A percentile compares a stretch with the other conserved stretches of the same genome.
These are phyloP conservation scores for Entomyzon cyanotis DNA, from an alignment of 2,113 vertebrate species.

Conservation along the genomic window DNA sequence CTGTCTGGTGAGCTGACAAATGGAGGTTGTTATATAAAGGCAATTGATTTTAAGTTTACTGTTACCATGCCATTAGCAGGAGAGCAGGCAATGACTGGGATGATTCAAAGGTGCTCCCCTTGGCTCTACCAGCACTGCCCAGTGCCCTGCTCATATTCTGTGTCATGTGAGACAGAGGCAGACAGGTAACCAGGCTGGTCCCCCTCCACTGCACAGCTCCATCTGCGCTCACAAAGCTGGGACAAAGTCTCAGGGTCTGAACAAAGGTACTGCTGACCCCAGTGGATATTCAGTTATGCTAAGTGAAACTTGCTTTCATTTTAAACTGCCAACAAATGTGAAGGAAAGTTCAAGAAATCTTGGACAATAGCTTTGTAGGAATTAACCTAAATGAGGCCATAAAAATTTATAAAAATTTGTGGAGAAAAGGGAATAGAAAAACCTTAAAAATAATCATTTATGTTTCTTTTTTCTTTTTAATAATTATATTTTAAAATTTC, in stretches of 20 bases:
- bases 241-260: background rate
- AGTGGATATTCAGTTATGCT: background rate
- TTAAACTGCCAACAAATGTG: background rate
- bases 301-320: fast-evolving
- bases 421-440: background rate
- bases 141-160: fast-evolving
- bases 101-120: background rate
- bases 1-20: background rate
- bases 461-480: background rate
- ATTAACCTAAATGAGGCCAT: background rate
- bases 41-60: background rate
- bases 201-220: fast-evolving
- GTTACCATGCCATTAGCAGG: background rate
- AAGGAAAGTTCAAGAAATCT: background rate
- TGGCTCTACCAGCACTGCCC: background rate
- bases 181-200: fast-evolving
- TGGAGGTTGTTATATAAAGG: background rate
- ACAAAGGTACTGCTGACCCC: fast-evolving
- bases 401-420: background rate
- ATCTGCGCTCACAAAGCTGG: background rate
- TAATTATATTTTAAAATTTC: background rate
- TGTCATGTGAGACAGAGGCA: background rate
- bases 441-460: background rate
- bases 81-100: background rate
- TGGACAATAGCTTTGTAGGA: background rate